A percentile compares a stretch with the other conserved stretches of the same genome.
These are phyloP conservation scores for Chelonoidis abingdonii DNA, from an alignment of 2,113 vertebrate species.

Conservation along the genomic window DNA sequence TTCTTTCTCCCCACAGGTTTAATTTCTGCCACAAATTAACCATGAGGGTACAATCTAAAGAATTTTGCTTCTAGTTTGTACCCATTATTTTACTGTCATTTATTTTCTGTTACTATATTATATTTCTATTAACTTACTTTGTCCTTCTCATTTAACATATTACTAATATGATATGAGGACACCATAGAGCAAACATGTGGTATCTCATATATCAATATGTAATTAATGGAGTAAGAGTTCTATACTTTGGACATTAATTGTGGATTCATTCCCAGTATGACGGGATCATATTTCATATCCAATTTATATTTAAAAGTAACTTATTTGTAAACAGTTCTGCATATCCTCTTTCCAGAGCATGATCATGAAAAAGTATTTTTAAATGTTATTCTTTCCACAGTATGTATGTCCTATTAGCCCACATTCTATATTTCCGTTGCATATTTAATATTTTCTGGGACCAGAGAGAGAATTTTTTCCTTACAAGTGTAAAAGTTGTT, in stretches of 20 bases:
- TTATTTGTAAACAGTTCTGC: background rate
- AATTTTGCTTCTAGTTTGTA: background rate
- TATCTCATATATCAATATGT: background rate
- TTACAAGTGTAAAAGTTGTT: conserved; percentile 10
- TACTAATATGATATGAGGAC: background rate
- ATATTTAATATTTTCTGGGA: conserved; percentile 26
- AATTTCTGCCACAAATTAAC: background rate
- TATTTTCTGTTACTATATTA: background rate
- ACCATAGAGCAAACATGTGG: background rate
- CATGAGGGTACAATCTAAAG: conserved; percentile 3
- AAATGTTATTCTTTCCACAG: background rate
- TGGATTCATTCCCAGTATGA: background rate
- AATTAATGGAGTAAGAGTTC: background rate
- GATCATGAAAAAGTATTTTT: conserved; percentile 26
- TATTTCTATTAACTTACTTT: background rate
- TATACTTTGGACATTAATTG: background rate
- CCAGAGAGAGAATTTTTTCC: background rate
- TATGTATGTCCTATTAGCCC: background rate
- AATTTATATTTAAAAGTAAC: background rate
- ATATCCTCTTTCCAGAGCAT: background rate
- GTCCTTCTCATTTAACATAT: background rate
- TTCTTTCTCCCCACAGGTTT: background rate
- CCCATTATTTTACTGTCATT: conserved; percentile 18
- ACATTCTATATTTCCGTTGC: background rate
- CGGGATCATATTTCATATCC: background rate